Evolutionary conservation across 2,888 invertebrate species (phyloP).

Genomic region (Xestia sexstrigata): DNA sequence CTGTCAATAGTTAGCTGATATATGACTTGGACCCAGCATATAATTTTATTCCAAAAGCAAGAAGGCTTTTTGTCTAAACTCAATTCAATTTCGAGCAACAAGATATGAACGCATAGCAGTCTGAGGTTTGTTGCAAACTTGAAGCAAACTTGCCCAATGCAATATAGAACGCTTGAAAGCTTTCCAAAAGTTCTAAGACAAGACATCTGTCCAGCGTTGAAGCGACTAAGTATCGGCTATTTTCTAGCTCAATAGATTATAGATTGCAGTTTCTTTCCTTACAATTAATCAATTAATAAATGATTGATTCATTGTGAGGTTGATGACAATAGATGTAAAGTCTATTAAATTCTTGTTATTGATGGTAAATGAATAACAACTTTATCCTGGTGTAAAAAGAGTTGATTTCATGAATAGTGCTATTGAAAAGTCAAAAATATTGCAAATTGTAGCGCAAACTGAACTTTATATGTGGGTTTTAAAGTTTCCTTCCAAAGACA

Average conservation of each 20-base stretch:
- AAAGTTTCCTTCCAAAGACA: neutral
- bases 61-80: neutral
- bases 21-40: neutral
- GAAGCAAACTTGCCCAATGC: neutral
- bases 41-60: neutral
- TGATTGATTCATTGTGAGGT: no score
- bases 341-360: neutral
- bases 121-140: neutral
- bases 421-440: neutral
- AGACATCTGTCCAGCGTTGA: neutral
- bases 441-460: neutral
- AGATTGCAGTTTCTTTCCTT: no score
- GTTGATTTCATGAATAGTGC: neutral
- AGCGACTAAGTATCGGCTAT: neutral
- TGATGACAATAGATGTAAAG: neutral
- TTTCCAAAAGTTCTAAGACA: neutral
- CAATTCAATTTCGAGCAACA: slow-evolving; percentile 39
- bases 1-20: neutral
- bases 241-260: neutral
- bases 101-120: neutral
- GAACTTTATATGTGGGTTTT: neutral
- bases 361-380: neutral
- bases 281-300: no score
- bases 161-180: neutral
- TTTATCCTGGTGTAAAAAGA: neutral